Base-by-base conservation (phyloP, 2,113 vertebrate species). In the Syngnathus typhle region DNA sequence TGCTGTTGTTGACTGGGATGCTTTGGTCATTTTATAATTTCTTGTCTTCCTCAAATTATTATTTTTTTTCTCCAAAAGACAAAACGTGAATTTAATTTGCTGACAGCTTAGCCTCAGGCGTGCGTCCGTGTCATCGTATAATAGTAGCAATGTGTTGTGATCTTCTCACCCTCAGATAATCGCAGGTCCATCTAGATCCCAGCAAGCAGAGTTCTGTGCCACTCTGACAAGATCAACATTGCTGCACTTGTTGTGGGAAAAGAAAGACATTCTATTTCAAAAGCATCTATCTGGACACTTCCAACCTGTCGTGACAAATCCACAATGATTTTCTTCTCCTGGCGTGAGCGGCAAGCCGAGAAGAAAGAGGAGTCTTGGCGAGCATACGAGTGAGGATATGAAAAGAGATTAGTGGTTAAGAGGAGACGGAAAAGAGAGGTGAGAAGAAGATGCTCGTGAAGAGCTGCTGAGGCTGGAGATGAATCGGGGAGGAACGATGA, bases 41-140 rank as follows among this genome's bases (percentile, higher is more conserved):
- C 27, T 3, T 32, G 27, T 32, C 27, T 32, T 32, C 27, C 27
- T 32, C 27, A 32, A 32, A 0, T 32, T 32, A 1, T 27, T 27
- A 0, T 32, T 32, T 32, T 32, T 32, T 32, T 3, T 3, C 3
- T 32, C 27, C 2, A 32, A 32, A 32, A 32, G 3, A 32, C 27
- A 32, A 32, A 32, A 32, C 3, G 27, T 32, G 27, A 32, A 32
- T 32, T 32, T 32, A 32, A 32, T 32, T 32, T 32, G 81, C 72
- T 82, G 83, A 83, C 84, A 88, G 84, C 69, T 87, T 80, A 60
- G 86, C 83, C 83, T 80, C 63, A 18, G 83, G 80, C 80, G 0
- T 73, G 69, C 39, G 60, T 68, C 27, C 27, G 27, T 32, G 23
- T 66, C 68, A 77, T 76, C 58, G 52, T 75, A 81, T 67, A 72